Conservation (phyloP, 2,113 vertebrate species). For the Corynorhinus townsendii region DNA sequence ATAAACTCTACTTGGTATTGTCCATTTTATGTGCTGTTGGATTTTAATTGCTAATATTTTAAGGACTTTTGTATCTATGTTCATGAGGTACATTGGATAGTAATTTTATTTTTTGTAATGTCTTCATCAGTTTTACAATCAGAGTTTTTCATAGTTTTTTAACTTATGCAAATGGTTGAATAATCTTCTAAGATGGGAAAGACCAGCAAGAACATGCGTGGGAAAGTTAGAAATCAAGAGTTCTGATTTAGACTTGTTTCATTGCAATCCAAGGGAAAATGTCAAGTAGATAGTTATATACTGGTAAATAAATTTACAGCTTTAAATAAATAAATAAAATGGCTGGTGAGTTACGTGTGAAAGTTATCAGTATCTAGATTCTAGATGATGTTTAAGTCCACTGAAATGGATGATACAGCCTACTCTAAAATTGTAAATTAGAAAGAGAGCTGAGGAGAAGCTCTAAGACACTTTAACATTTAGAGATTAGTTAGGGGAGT, state of each 20-base stretch:
- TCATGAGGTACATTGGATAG: neutral
- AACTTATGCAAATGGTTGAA: neutral
- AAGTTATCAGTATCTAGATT: neutral
- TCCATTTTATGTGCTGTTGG: neutral
- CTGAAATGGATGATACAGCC: neutral
- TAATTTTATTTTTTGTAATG: neutral
- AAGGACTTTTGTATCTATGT: neutral
- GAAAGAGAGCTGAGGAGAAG: neutral
- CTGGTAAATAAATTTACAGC: neutral
- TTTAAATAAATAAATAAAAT: too few relatives aligned
- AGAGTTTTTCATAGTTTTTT: neutral
- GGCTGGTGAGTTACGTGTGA: neutral
- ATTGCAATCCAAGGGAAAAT: neutral
- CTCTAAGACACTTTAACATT: neutral
- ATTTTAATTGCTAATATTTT: constrained; percentile 21
- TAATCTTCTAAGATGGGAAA: neutral
- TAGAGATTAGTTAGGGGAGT: neutral
- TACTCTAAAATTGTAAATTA: neutral
- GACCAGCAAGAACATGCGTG: neutral
- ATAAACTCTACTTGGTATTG: neutral
- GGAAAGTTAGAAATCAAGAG: neutral
- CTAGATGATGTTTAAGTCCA: neutral
- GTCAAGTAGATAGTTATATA: neutral
- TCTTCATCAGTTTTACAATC: neutral
- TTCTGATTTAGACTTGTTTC: neutral